Evolutionary conservation across 2,113 vertebrate species (phyloP), one percentile per base, ranked within the genome.

Genomic region (Apistogramma diplotaenia): DNA sequence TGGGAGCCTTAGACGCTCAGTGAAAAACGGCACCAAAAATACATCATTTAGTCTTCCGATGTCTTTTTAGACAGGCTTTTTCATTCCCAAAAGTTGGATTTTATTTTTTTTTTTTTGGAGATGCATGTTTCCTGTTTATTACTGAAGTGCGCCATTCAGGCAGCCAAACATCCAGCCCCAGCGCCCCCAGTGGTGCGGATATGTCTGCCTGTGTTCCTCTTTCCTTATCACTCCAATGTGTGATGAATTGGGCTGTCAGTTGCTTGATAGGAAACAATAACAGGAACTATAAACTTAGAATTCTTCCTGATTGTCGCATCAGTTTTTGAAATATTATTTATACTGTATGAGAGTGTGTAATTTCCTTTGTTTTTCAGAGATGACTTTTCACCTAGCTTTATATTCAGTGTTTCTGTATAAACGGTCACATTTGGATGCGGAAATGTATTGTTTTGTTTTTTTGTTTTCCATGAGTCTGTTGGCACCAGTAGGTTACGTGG

Each of bases 211-310:
- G 79, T 77, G 85, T 88, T 93, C 88, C 89, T 83, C 85, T 89
- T 19, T 85, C 78, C 93, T 92, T 92, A 91, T 94, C 92, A 92
- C 76, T 89, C 33, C 55, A 55, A 51, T 18, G 78, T 91, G 84
- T 94, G 94, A 96, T 93, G 78, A 86, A 95, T 94, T 57, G 59
- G 29, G 91, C 85, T 88, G 85, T 85, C 90, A 82, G 84, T 83
- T 61, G 75, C 89, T 93, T 89, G 93, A 94, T 92, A 90, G 91
- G 89, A 95, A 94, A 95, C 92, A 95, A 95, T 92, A 96, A 95
- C 94, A 95, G 95, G 95, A 96, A 95, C 89, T 94, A 88, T 92
- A 94, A 92, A 93, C 87, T 91, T 93, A 89, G 91, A 94, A 87
- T 85, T 90, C 78, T 83, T 89, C 81, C 85, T 71, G 82, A 82